Evolutionary conservation across 2,888 invertebrate genomes (phyloP).

Genomic region (Cantharis flavilabris): DNA sequence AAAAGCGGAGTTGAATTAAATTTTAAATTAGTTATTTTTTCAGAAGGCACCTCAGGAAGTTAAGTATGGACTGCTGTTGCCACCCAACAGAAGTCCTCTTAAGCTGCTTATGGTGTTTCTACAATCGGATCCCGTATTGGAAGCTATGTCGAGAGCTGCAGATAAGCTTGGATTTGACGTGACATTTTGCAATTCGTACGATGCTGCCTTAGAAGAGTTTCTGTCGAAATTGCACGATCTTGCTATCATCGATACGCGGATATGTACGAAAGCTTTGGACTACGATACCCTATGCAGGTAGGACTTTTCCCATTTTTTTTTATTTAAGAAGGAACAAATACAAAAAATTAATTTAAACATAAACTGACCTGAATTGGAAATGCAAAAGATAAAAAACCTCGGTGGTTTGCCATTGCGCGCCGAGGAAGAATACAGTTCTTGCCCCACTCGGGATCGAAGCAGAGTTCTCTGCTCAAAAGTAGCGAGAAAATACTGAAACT

Average conservation of each 20-base stretch:
- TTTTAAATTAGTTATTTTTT: constrained; percentile 30
- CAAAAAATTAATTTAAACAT: no score
- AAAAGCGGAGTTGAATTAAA: not conserved
- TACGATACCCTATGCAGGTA: constrained; percentile 69
- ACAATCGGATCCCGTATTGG: constrained; percentile 67
- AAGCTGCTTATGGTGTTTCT: constrained; percentile 75
- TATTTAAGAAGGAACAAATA: no score
- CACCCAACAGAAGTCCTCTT: constrained; percentile 51
- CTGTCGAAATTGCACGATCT: constrained; percentile 62
- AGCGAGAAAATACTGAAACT: no score
- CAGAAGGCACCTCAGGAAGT: constrained; percentile 58
- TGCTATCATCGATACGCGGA: constrained; percentile 70
- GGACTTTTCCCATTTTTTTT: no score
- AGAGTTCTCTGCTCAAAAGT: no score
- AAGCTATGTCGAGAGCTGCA: constrained; percentile 67
- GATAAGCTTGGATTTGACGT: constrained; percentile 66
- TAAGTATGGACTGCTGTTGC: constrained; percentile 56
- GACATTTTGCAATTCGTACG: constrained; percentile 63
- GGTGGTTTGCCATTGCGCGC: no score
- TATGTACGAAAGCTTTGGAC: constrained; percentile 63
- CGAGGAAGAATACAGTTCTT: no score
- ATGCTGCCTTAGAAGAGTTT: constrained; percentile 60
- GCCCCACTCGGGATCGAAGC: no score
- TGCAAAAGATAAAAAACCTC: no score
- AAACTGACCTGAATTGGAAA: no score